Base-by-base conservation (phyloP, 2,797 vertebrate genomes). In the Lagocephalus sceleratus region DNA sequence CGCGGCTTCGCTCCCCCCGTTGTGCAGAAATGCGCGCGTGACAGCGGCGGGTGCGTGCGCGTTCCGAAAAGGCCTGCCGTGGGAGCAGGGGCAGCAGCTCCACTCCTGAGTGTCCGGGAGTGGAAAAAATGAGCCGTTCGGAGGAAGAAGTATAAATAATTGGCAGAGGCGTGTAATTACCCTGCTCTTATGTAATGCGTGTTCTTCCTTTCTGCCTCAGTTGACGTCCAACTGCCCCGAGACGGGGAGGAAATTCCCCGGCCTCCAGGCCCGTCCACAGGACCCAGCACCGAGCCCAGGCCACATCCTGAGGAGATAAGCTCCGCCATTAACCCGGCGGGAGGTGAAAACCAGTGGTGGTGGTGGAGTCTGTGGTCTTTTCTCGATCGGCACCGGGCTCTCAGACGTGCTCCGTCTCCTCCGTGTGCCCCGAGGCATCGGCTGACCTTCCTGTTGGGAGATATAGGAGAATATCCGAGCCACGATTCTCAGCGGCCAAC, bases 281-380 rank as follows among this genome's bases (percentile, higher is more conserved):
- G 61, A 78, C 19, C 51, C 68, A 78, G 47, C 66, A 62, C 56
- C 50, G 54, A 57, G 57, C 52, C 22, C 42, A 73, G 75, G 71
- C 75, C 60, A 70, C 70, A 62, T 75, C 75, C 67, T 64, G 42
- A 21, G 12, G 32, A 69, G 78, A 60, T 83, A 76, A 87, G 64
- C 60, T 26, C 54, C 42, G 53, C 51, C 71, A 71, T 78, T 75
- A 63, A 71, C 77, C 58, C 72, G 61, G 73, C 38, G 83, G 46
- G 63, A 66, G 51, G 60, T 63, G 51, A 53, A 68, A 66, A 56
- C 66, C 59, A 6, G 21, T 7, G 16, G 63, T 63, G 35, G 48
- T 35, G 29, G 54, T 22, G 58, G 35, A 45, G 44, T 45, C 42
- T 22, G 20, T 1, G 43, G 25, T 10, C n/a, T 17, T 38, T 49